Evolutionary conservation across 35 echinoderm and acorn worm genomes (phyloP), one percentile per base, ranked within the genome.

Genomic region (Lytechinus pictus): DNA sequence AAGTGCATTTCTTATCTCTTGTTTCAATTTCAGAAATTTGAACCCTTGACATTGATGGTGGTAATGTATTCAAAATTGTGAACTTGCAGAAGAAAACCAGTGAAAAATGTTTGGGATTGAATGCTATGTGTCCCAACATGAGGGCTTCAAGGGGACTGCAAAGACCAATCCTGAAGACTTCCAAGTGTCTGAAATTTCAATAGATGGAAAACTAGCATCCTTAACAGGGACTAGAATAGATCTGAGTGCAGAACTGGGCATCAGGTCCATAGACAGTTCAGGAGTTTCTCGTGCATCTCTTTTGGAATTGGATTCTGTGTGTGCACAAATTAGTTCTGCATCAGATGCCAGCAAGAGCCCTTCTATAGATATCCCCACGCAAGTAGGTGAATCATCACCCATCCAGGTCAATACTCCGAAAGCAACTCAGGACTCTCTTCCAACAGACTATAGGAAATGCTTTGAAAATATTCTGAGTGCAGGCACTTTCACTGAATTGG

Each of bases 81-180:
- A 79, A 79, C 66, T n/a, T 24, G 66, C 66, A 14, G 66, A 79
- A 79, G 66, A 79, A 5, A 79, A 79, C 19, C 16, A 24, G 66
- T 79, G 66, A 86, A 96, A 9, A 19, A 97, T 96, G 93, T 96
- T 97, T 97, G 97, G 97, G 16, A 96, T 97, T 55, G 94, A 94
- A 86, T 94, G 86, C 55, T 95, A 95, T 91, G 54, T 96, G 91
- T 96, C 91, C 54, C 91, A 95, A 53, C 86, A 92, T 58, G 44
- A 27, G 56, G 92, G 91, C 11, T 54, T 97, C 28, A 57, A 28
- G n/a, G 97, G 97, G 52, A 53, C 0, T 10, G 61, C 95, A 2
- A 97, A 97, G 55, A 27, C 10, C 55, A 86, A 9, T 94, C 94
- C 55, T 19, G 9, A 54, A 52, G 97, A 97, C 57, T 97, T 97